Percentiles rank a stretch among this genome's conserved stretches.
These are phyloP conservation scores for Malurus alboscapulatus DNA, from an alignment of 2,113 vertebrate species.

Conservation along the genomic window DNA sequence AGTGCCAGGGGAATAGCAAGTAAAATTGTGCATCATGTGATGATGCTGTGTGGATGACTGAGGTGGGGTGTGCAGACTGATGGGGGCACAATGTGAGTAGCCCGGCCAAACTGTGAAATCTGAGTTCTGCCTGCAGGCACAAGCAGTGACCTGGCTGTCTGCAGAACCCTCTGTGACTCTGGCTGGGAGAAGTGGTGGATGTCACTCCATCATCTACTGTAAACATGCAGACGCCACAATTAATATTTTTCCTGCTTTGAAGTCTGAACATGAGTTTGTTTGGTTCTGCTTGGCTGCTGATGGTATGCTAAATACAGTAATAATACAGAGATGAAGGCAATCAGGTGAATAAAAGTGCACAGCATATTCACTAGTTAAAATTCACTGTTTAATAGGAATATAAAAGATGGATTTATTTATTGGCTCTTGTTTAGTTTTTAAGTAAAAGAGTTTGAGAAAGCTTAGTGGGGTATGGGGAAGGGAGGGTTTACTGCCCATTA, in stretches of 20 bases:
- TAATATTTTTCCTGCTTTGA: constrained; percentile 75
- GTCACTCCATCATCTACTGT: constrained; percentile 46
- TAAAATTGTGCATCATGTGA: neutral
- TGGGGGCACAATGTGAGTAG: accelerated
- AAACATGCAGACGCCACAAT: constrained; percentile 79
- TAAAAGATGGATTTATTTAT: constrained; percentile 57
- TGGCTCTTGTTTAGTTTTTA: constrained; percentile 31
- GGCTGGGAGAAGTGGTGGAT: constrained; percentile 12
- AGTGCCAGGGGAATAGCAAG: neutral
- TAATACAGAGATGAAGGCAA: constrained; percentile 44
- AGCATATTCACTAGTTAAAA: constrained; percentile 48
- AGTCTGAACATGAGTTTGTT: constrained; percentile 78
- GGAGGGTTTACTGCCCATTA: neutral
- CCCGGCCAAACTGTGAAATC: neutral
- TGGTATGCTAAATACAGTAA: constrained; percentile 72
- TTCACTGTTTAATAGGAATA: constrained; percentile 24
- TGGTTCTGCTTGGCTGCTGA: constrained; percentile 80
- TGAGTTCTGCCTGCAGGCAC: neutral
- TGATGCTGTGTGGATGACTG: neutral
- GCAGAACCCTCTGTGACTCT: neutral
- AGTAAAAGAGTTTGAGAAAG: constrained; percentile 37
- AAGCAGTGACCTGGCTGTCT: constrained; percentile 24
- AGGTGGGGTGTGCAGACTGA: neutral
- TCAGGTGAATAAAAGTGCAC: constrained; percentile 63
- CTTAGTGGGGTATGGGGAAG: neutral